A percentile compares a stretch with the other conserved stretches of the same genome.
Conservation (phyloP, 2,797 vertebrate genomes). For the Oophaga sylvatica region DNA sequence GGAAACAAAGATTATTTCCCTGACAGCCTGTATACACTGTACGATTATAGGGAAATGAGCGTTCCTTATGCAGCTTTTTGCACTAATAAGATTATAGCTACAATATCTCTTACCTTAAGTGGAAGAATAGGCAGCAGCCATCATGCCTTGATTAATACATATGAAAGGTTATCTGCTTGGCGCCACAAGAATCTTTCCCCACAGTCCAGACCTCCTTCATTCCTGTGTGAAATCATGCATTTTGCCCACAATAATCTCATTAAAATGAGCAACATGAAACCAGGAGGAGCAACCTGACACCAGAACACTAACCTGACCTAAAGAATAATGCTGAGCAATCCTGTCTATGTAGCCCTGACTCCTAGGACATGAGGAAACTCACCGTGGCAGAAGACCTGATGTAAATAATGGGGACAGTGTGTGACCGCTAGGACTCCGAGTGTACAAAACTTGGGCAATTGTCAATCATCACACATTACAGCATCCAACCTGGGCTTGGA, state of each 20-base stretch:
- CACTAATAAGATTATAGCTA: not conserved
- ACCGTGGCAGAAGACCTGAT: not conserved
- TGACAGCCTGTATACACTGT: too few relatives aligned
- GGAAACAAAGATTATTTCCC: too few relatives aligned
- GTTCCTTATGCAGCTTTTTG: too few relatives aligned
- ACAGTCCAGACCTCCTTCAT: slow-evolving; percentile 35
- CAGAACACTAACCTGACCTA: not conserved
- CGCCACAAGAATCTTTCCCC: not conserved
- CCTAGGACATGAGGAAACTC: not conserved
- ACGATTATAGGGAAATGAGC: too few relatives aligned
- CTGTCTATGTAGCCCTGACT: not conserved
- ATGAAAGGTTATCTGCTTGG: slow-evolving; percentile 35
- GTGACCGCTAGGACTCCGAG: too few relatives aligned
- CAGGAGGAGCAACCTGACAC: not conserved
- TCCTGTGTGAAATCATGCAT: slow-evolving; percentile 57
- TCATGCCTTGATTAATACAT: not conserved
- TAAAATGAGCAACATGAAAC: slow-evolving; percentile 38
- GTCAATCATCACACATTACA: too few relatives aligned
- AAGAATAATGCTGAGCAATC: slow-evolving; percentile 3
- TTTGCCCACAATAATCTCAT: slow-evolving; percentile 37
- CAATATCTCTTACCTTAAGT: slow-evolving; percentile 22
- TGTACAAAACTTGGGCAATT: too few relatives aligned
- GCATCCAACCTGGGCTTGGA: too few relatives aligned
- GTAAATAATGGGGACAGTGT: not conserved
- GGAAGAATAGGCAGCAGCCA: not conserved